Evolutionary conservation across 2,797 vertebrate species (phyloP).

Genomic region (Tapirus indicus): DNA sequence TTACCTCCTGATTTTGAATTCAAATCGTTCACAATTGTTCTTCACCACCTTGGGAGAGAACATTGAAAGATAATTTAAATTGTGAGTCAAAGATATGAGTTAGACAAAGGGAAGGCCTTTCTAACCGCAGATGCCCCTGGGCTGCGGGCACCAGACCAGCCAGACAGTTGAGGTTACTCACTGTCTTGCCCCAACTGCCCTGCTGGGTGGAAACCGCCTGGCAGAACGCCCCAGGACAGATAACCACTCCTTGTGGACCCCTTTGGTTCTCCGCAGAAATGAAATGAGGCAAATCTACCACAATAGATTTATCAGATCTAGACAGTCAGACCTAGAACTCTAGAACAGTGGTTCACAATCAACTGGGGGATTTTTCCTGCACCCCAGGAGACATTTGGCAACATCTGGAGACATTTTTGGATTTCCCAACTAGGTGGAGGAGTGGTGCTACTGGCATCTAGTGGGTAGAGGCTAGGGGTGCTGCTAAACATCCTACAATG

Average conservation of each 20-base stretch:
- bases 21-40: neutral
- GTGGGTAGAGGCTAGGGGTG: neutral
- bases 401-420: neutral
- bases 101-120: neutral
- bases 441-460: neutral
- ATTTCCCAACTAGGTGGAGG: neutral
- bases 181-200: no score
- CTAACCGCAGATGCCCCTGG: neutral
- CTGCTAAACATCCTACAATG: neutral
- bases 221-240: no score
- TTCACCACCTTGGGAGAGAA: neutral
- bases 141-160: neutral
- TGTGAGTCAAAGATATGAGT: neutral
- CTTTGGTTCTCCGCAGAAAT: neutral
- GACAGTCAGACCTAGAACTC: neutral
- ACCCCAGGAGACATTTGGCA: neutral
- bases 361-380: neutral
- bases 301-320: neutral
- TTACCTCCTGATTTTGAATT: neutral
- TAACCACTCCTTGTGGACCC: no score
- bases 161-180: neutral
- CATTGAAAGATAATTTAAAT: neutral
- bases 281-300: neutral
- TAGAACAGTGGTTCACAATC: neutral
- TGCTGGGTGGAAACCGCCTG: accelerated